Conservation (phyloP, 2,113 vertebrate species). For the Collichthys lucidus region DNA sequence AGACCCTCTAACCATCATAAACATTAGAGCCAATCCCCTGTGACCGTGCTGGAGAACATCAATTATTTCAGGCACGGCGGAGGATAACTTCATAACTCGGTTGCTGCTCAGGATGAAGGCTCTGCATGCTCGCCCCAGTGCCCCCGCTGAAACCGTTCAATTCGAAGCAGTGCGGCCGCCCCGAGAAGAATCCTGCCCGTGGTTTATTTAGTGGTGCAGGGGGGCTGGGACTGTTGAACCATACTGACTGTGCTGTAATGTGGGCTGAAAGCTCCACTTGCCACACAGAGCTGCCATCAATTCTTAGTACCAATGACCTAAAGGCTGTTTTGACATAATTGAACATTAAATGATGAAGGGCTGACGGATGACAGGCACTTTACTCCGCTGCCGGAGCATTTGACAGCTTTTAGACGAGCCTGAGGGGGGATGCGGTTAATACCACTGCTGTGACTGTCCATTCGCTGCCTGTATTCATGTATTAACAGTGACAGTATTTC, state of each 20-base stretch:
- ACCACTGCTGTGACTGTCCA: conserved; percentile 43
- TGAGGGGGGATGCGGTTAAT: conserved; percentile 35
- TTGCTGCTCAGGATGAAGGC: conserved; percentile 45
- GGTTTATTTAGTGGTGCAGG: conserved; percentile 64
- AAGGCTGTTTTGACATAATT: conserved; percentile 80
- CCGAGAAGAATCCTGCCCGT: conserved; percentile 29
- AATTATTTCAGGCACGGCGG: conserved; percentile 59
- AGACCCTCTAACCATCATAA: conserved; percentile 52
- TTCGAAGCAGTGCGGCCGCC: conserved; percentile 52
- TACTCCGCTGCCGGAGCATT: conserved; percentile 57
- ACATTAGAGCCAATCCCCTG: conserved; percentile 50
- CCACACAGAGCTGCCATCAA: conserved; percentile 69
- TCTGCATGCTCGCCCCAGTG: conserved; percentile 44
- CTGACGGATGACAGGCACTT: conserved; percentile 74
- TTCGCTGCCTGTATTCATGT: conserved; percentile 10
- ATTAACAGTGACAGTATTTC: conserved; percentile 12
- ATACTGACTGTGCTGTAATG: conserved; percentile 70
- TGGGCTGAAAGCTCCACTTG: conserved; percentile 70
- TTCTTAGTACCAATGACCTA: conserved; percentile 68
- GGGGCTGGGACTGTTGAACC: conserved; percentile 57
- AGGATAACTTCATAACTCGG: conserved; percentile 63
- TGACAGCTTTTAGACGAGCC: conserved; percentile 67
- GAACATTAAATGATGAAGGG: conserved; percentile 78
- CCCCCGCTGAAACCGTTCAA: conserved; percentile 60
- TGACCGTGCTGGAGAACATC: conserved; percentile 61